These are phyloP conservation scores for Grammomys surdaster DNA, from an alignment of 2,113 vertebrate genomes.

Conservation along the genomic window DNA sequence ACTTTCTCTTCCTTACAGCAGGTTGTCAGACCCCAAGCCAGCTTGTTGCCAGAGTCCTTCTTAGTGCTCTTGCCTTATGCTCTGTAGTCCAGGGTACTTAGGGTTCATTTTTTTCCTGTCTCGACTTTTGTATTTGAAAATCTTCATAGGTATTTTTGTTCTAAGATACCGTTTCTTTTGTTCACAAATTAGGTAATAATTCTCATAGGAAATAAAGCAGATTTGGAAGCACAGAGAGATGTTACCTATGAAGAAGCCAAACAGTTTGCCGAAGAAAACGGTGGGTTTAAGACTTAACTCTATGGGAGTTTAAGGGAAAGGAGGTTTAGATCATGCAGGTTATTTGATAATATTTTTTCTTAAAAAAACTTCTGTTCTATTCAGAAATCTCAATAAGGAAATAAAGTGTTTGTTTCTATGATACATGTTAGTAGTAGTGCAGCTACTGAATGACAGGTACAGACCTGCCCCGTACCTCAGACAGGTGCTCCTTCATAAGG, in stretches of 20 bases:
- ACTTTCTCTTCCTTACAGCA: neutral
- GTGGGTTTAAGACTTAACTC: constrained; percentile 84
- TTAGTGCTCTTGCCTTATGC: neutral
- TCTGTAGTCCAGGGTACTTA: neutral
- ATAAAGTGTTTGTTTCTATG: constrained; percentile 22
- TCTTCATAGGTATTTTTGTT: constrained; percentile 61
- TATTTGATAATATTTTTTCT: constrained; percentile 39
- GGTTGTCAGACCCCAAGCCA: neutral
- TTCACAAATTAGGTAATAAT: constrained; percentile 94
- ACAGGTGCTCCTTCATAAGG: neutral
- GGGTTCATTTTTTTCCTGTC: neutral
- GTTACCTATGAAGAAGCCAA: constrained; percentile 99
- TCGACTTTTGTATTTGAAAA: constrained; percentile 52
- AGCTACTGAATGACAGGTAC: neutral
- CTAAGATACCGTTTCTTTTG: constrained; percentile 78
- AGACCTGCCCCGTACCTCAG: neutral
- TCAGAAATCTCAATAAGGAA: constrained; percentile 8
- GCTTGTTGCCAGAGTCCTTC: neutral
- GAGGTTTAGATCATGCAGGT: constrained; percentile 46
- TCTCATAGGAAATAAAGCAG: constrained; percentile 99
- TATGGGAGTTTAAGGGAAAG: constrained; percentile 33
- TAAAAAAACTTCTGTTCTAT: neutral
- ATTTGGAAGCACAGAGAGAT: constrained; percentile 98
- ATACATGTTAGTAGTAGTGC: neutral
- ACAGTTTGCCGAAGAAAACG: constrained; percentile 99